Evolutionary conservation across 2,797 vertebrate genomes (phyloP), one percentile per base, ranked within the genome.

Genomic region (Agapornis canus): DNA sequence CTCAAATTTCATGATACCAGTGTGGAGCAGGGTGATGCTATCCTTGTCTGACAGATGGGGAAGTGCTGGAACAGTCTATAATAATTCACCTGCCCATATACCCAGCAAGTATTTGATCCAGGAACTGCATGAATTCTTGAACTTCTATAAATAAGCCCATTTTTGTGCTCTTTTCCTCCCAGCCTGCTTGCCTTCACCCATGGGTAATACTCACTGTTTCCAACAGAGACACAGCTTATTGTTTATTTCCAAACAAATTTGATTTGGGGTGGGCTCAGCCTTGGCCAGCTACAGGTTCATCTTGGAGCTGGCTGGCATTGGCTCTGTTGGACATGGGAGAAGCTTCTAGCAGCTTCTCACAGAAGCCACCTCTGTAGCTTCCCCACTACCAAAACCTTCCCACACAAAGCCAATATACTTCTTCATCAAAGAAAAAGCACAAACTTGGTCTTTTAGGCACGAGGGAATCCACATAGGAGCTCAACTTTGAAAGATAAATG

Each of bases 401-500:
- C 51, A 25, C 47, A 35, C 51, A 77, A 65, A 52, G 71, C 45
- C 40, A 32, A 19, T 39, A 31, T 17, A 6, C 25, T 61, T 14
- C 25, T 39, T 49, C 7, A 0, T 19, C 31, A 61, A 92, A 89
- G 68, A 64, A 71, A 77, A 83, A 70, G n/a, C 57, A 69, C 9
- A 6, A 49, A 42, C 39, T 78, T 42, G 5, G 76, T 59, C 76
- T 82, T 79, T 60, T 17, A 86, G 45, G 59, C 90, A 39, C 0
- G 25, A 91, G 66, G 56, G 43, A 95, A 83, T 89, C 82, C 59
- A 21, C 88, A 91, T 90, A 86, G 77, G 73, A 92, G 82, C 80
- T 94, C 77, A 59, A 76, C 80, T 94, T 86, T 52, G 85, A 95
- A 92, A 95, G 91, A 94, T 76, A 84, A 96, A 95, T 9, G 87